These are phyloP conservation scores for Chelonoidis abingdonii DNA, from an alignment of 2,113 vertebrate genomes.

Conservation along the genomic window DNA sequence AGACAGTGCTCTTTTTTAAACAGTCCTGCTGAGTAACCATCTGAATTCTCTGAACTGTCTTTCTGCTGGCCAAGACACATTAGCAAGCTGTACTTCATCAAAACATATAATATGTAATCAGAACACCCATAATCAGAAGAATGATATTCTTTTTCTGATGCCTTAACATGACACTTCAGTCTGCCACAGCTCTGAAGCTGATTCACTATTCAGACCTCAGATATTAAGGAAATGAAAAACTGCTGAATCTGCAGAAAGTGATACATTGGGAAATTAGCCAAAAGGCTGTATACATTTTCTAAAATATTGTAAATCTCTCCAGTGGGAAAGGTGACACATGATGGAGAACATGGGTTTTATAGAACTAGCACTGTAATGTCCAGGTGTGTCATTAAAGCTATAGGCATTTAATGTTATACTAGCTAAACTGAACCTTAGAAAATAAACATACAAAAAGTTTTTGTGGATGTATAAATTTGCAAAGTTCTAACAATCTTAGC, in stretches of 20 bases:
- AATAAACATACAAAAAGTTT: not conserved
- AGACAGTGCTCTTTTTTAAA: not conserved
- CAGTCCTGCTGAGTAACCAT: not conserved
- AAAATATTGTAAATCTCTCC: not conserved
- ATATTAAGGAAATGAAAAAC: not conserved
- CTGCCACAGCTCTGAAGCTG: not conserved
- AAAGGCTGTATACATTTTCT: not conserved
- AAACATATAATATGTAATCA: not conserved
- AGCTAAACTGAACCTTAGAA: not conserved
- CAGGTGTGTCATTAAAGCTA: not conserved
- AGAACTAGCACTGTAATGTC: fast-evolving
- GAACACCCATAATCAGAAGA: not conserved
- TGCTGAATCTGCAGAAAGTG: not conserved
- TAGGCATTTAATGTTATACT: not conserved
- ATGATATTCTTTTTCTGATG: not conserved
- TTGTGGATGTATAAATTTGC: not conserved
- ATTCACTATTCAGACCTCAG: not conserved
- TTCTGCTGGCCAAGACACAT: fast-evolving
- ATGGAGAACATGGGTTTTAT: not conserved
- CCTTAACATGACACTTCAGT: not conserved
- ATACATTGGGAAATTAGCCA: not conserved
- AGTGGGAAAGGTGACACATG: not conserved
- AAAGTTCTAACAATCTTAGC: not conserved
- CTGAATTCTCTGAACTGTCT: not conserved
- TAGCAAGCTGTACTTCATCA: not conserved